Evolutionary conservation across 2,113 vertebrate genomes (phyloP).

Genomic region (Apeltes quadracus): DNA sequence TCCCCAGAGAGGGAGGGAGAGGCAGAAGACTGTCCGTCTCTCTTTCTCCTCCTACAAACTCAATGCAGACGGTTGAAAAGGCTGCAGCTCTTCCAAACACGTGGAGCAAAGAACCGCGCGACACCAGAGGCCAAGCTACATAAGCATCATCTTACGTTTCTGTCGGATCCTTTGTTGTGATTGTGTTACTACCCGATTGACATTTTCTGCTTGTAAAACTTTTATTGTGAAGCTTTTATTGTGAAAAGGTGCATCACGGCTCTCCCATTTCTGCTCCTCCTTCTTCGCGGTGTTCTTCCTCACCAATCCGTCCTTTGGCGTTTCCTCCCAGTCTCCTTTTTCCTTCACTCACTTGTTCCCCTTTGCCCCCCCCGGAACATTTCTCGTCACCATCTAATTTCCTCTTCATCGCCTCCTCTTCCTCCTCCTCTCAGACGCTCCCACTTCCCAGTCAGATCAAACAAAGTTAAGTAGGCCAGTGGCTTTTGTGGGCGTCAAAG

Average conservation of each 20-base stretch:
- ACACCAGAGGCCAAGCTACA: not conserved
- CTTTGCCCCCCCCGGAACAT: too few species aligned
- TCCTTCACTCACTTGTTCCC: not conserved
- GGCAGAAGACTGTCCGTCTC: not conserved
- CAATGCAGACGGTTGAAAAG: constrained; percentile 6
- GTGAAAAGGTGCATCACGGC: not conserved
- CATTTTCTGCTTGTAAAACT: not conserved
- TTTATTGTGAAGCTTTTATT: constrained; percentile 2
- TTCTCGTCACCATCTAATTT: not conserved
- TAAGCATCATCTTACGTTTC: too few species aligned
- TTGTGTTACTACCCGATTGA: not conserved
- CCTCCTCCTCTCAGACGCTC: not conserved
- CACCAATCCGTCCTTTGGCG: not conserved
- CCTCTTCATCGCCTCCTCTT: constrained; percentile 8
- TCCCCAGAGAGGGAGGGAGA: constrained; percentile 41
- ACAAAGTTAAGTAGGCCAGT: constrained; percentile 67
- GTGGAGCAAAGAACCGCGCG: not conserved
- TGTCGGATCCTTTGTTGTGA: not conserved
- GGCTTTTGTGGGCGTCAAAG: constrained; percentile 56
- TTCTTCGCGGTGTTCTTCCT: not conserved
- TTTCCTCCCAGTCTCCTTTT: not conserved
- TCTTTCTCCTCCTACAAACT: constrained; percentile 11
- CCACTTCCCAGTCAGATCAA: constrained; percentile 63
- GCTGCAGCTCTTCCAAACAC: not conserved
- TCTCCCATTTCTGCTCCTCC: too few species aligned